Conservation (phyloP, 2,888 invertebrate species). For the Cloeon dipterum region DNA sequence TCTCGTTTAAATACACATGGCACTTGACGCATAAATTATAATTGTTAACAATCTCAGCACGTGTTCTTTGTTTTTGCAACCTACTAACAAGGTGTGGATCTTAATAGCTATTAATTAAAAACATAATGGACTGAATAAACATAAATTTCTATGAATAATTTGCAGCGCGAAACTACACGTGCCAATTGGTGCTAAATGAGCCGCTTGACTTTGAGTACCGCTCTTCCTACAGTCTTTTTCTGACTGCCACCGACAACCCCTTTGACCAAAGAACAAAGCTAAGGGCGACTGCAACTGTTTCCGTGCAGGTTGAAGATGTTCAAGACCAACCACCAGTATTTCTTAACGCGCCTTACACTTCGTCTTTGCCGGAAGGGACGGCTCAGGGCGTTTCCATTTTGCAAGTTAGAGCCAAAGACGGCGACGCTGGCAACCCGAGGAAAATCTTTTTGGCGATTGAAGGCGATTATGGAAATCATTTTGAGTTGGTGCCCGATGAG, state of each 20-base stretch:
- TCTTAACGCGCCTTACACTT: slow-evolving; percentile 55
- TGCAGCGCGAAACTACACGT: slow-evolving; percentile 19
- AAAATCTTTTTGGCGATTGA: slow-evolving; percentile 40
- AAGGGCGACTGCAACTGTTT: slow-evolving; percentile 43
- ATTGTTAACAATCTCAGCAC: no score
- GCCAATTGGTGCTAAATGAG: slow-evolving; percentile 41
- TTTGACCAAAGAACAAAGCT: slow-evolving; percentile 27
- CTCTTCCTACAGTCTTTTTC: slow-evolving; percentile 42
- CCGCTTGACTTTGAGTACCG: slow-evolving; percentile 54
- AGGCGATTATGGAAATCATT: slow-evolving; percentile 43
- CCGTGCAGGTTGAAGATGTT: slow-evolving; percentile 51
- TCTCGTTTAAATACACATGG: no score
- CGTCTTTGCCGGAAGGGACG: slow-evolving; percentile 51
- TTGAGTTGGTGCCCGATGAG: slow-evolving; percentile 23
- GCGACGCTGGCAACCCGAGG: slow-evolving; percentile 52
- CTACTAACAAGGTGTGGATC: no score
- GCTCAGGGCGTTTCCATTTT: slow-evolving; percentile 36
- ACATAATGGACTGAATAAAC: no score
- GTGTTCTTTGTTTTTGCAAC: no score
- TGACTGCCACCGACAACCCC: slow-evolving; percentile 40
- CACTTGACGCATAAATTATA: no score
- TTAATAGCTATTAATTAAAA: no score
- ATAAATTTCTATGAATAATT: no score
- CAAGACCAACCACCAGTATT: slow-evolving; percentile 70
- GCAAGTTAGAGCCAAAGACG: slow-evolving; percentile 53